phyloP scores from a whole-genome alignment of 2,113 vertebrate species.

The Sisor rabdophorus region DNA sequence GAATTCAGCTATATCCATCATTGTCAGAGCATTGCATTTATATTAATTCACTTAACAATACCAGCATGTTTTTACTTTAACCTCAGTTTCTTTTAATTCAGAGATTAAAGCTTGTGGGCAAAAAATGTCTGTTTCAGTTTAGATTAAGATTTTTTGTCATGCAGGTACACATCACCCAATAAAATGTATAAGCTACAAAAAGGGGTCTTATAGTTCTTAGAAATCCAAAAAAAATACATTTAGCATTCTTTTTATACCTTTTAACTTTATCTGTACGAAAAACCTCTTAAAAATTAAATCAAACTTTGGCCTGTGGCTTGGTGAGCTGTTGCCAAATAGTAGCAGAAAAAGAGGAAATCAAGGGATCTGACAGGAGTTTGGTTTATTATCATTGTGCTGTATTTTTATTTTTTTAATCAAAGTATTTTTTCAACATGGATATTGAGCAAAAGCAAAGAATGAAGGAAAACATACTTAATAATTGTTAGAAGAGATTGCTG shows the following conservation, averaged over 20 bases:
- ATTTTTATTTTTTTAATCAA: constrained; percentile 12
- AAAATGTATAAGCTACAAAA: constrained; percentile 10
- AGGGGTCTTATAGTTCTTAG: constrained; percentile 4
- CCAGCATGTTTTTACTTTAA: neutral
- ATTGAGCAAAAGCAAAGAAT: neutral
- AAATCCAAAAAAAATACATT: constrained; percentile 7
- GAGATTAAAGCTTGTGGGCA: neutral
- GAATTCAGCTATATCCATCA: constrained; percentile 3
- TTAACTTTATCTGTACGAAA: constrained; percentile 28
- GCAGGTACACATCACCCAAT: neutral
- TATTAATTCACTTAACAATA: constrained; percentile 27
- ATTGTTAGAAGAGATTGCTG: constrained; percentile 11
- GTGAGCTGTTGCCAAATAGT: constrained; percentile 32
- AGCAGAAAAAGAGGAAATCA: constrained; percentile 5
- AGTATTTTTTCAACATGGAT: constrained; percentile 13
- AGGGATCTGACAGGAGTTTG: constrained; percentile 9
- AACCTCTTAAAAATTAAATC: constrained; percentile 18
- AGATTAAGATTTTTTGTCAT: neutral
- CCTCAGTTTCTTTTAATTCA: constrained; percentile 8
- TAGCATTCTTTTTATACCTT: constrained; percentile 20
- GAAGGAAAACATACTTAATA: neutral
- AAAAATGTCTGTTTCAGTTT: neutral
- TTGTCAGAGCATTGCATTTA: neutral
- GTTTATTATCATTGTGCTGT: constrained; percentile 10
- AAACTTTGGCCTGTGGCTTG: constrained; percentile 49